Evolutionary conservation across 2,113 vertebrate species (phyloP), one percentile per base, ranked within the genome.

Genomic region (Crotophaga sulcirostris): DNA sequence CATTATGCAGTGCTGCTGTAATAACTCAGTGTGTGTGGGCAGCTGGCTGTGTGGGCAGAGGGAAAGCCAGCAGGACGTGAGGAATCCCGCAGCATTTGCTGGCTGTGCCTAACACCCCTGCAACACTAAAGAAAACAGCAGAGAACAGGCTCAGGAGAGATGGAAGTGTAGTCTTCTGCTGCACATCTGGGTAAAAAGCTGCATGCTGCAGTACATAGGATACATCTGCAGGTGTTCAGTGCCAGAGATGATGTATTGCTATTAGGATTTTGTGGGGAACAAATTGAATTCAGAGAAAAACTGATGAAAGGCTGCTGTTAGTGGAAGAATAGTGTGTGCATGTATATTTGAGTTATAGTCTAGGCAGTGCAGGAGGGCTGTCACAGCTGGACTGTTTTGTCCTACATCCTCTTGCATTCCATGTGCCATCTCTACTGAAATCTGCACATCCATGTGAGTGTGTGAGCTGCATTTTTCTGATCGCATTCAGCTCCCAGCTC

Each of bases 11-110:
- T 15, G 10, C 85, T 96, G 95, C 95, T 96, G 81, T 76, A 60
- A 94, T 33, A 82, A 85, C 90, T 83, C 81, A 10, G 54, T 8
- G 63, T 82, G 92, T 55, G 90, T 88, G 94, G 96, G 96, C 93
- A 89, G 95, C 97, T 89, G 75, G 56, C 86, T 96, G 90, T 1
- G 93, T 97, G 94, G 97, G 97, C 90, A 90, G 47, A 95, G 87
- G 96, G 97, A 94, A 97, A 97, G 92, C 97, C 95, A 96, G 86
- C 84, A 84, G 95, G 96, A 93, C 58, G 13, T 55, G 87, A 97
- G 97, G 97, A 96, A 96, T 97, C 88, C 96, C 82, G 9, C 73
- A 91, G 93, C 92, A 94, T 47, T 80, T 38, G 74, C 76, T 87
- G 80, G 58, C 73, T 12, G 5, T 62, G 55, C 78, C 89, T 52